Evolutionary conservation across 2,113 vertebrate species (phyloP).

Genomic region (Mirounga angustirostris): DNA sequence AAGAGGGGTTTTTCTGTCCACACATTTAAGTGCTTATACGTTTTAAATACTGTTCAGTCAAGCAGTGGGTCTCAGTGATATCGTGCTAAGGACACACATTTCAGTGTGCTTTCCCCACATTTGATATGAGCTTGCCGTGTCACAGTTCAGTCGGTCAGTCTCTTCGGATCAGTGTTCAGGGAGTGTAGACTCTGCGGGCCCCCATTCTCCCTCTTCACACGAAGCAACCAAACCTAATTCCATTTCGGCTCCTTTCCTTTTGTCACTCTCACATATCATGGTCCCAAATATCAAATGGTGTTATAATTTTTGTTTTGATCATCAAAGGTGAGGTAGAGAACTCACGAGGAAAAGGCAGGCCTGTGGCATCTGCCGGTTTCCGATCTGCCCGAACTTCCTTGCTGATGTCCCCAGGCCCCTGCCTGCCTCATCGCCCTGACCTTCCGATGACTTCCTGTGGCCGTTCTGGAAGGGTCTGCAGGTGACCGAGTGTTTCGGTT

Average conservation of each 20-base stretch:
- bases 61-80: fast-evolving
- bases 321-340: neutral
- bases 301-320: neutral
- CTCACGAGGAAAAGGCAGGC: neutral
- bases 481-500: fast-evolving
- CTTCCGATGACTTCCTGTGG: neutral
- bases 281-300: neutral
- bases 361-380: neutral
- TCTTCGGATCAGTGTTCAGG: too few relatives aligned
- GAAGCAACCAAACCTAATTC: neutral
- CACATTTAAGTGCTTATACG: neutral
- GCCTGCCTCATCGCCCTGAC: neutral
- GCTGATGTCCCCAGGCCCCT: neutral
- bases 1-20: too few relatives aligned
- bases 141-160: neutral
- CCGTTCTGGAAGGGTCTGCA: neutral
- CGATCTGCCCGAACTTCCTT: neutral
- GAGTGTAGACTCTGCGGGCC: fast-evolving
- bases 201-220: neutral
- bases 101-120: neutral
- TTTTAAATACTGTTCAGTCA: neutral
- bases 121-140: fast-evolving
- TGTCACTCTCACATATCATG: too few relatives aligned
- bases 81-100: fast-evolving
- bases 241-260: neutral